These are phyloP conservation scores for Eulimnadia texana DNA, from an alignment of 1,140 invertebrate species.

Conservation along the genomic window DNA sequence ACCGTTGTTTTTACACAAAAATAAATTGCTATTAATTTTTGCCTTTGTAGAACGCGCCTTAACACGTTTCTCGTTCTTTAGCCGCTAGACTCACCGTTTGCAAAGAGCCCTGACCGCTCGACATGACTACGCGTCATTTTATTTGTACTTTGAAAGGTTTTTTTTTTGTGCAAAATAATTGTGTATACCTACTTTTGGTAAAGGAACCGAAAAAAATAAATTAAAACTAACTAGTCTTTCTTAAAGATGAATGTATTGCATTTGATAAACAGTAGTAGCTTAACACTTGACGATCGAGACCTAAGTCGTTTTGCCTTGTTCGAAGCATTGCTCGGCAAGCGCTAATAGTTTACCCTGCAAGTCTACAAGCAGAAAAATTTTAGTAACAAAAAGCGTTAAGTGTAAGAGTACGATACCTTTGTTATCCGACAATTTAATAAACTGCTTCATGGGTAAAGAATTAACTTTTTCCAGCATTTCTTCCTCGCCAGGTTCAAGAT, in stretches of 20 bases:
- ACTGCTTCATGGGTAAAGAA: conserved; percentile 34
- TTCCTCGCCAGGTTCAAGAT: conserved; percentile 40
- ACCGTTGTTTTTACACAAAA: too few species aligned
- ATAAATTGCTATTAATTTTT: background rate
- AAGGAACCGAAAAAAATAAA: background rate
- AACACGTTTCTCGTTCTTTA: background rate
- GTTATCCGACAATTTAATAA: conserved; percentile 38
- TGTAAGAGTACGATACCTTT: conserved; percentile 23
- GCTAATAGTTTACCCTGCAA: conserved; percentile 2
- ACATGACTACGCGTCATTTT: too few species aligned
- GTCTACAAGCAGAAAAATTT: background rate
- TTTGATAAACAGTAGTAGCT: background rate
- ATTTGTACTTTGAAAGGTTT: background rate
- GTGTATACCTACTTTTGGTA: background rate
- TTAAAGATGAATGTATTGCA: background rate
- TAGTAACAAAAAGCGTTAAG: background rate
- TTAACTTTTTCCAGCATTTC: conserved; percentile 41
- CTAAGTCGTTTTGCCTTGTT: background rate
- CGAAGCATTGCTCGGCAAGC: background rate
- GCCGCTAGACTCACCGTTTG: too few species aligned
- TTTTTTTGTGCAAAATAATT: background rate
- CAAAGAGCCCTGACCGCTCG: too few species aligned
- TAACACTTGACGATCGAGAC: background rate
- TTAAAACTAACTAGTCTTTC: background rate
- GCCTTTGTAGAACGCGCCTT: background rate